Evolutionary conservation across 23 tunicate genomes (phyloP), one percentile per base, ranked within the genome.

Genomic region (Botrylloides violaceus): DNA sequence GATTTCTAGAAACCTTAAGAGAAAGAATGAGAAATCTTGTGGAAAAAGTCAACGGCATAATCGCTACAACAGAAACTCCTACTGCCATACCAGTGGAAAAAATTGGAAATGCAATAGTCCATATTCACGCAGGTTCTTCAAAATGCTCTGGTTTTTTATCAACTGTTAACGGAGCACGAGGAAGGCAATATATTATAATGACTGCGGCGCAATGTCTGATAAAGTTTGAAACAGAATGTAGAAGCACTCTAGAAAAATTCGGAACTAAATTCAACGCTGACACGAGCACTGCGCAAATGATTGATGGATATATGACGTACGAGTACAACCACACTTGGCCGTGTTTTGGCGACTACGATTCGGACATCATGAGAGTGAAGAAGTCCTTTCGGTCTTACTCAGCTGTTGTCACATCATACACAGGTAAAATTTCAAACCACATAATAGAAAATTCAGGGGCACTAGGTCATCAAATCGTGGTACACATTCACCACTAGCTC

Each of bases 351-450:
- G 55, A 77, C 34, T 48, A 61, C 27, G 68, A 79, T 59, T 34
- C 75, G 34, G 49, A 77, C 35, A 61, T 84, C 62, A 61, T 29
- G 36, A 70, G 34, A 29, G 91, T 84, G 0, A 49, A 34, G 3
- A 84, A 84, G 47, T 77, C 72, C 61, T 84, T 84, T 35, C 58
- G 83, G 19, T 77, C 91, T 9, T 84, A 84, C 61, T 49, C 43
- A 12, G 83, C 72, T 1, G 50, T 53, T 62, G 32, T 84, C 6
- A 61, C 48, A 4, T 68, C 74, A 37, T 68, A 68, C 2, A 68
- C 21, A 36, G 74, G 74, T 68, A 26, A 68, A 56, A 18, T 6
- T 18, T 5, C 19, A 15, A 7, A 9, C 15, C 15, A 7, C 9
- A 7, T 43, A 43, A 7, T 15, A 15, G 9, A 9, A 43, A 7